Evolutionary conservation across 2,797 vertebrate species (phyloP).

Genomic region (Carduelis carduelis): DNA sequence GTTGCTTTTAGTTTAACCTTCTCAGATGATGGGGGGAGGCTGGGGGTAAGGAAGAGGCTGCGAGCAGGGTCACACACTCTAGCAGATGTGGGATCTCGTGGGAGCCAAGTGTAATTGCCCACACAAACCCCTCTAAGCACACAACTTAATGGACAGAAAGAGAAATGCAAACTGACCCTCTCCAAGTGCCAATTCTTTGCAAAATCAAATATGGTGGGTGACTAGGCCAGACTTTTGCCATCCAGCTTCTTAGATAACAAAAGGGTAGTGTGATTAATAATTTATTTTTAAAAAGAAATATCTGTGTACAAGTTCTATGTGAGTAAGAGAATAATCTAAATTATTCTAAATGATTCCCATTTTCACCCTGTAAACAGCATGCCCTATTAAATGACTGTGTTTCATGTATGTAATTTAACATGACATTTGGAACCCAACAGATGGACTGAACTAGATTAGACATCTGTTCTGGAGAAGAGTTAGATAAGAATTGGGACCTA

Average conservation of each 20-base stretch:
- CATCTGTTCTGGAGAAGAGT: not conserved
- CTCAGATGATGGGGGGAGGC: conserved; percentile 35
- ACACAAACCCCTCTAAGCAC: not conserved
- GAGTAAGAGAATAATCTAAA: not conserved
- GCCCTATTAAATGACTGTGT: not conserved
- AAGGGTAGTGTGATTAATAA: not conserved
- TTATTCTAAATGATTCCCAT: no score
- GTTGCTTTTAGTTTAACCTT: conserved; percentile 62
- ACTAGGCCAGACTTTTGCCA: not conserved
- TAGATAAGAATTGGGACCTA: not conserved
- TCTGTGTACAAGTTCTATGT: not conserved
- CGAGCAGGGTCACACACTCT: conserved; percentile 8
- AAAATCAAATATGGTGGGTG: conserved; percentile 37
- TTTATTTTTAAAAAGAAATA: not conserved
- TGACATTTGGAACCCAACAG: not conserved
- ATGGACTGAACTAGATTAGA: not conserved
- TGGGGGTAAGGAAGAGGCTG: conserved; percentile 32
- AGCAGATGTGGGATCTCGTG: conserved; percentile 8
- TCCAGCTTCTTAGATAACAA: not conserved
- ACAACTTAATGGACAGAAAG: not conserved
- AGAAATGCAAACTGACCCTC: not conserved
- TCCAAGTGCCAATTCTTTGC: not conserved
- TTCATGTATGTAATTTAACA: not conserved
- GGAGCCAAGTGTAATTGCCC: not conserved
- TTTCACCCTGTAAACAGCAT: not conserved